These are phyloP conservation scores for Sebastolobus altivelis DNA, from an alignment of 2,797 vertebrate genomes.

Conservation along the genomic window DNA sequence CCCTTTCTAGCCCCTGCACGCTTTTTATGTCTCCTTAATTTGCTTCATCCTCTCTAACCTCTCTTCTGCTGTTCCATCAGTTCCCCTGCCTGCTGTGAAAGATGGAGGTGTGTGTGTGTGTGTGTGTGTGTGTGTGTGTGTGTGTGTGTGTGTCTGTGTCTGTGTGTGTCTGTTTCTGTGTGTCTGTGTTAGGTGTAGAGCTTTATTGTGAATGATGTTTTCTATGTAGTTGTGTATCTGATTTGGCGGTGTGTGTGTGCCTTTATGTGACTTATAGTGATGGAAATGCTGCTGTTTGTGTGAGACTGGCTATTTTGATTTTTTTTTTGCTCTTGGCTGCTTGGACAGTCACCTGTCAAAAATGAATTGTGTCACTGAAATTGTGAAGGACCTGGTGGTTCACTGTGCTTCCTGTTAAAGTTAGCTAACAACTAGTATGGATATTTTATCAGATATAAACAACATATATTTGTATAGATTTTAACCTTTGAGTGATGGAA, in stretches of 20 bases:
- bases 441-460: neutral
- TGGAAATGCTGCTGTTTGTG: conserved; percentile 39
- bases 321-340: conserved; percentile 45
- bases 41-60: conserved; percentile 70
- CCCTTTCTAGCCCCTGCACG: conserved; percentile 70
- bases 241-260: neutral
- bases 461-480: neutral
- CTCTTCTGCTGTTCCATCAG: conserved; percentile 70
- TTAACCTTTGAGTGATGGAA: conserved; percentile 14
- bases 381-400: neutral
- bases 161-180: conserved; percentile 13
- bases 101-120: conserved; percentile 24
- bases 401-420: conserved; percentile 21
- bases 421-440: neutral
- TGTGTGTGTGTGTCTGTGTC: conserved; percentile 6
- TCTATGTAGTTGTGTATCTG: conserved; percentile 22
- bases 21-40: conserved; percentile 68
- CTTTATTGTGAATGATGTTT: conserved; percentile 45
- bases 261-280: conserved; percentile 31
- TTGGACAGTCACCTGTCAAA: conserved; percentile 33
- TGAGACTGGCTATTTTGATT: conserved; percentile 36
- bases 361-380: conserved; percentile 27
- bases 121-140: too few relatives aligned
- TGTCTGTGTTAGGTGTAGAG: conserved; percentile 14
- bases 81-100: conserved; percentile 73